Evolutionary conservation across 2,888 invertebrate species (phyloP), one percentile per base, ranked within the genome.

Genomic region (Calameuta idolon): DNA sequence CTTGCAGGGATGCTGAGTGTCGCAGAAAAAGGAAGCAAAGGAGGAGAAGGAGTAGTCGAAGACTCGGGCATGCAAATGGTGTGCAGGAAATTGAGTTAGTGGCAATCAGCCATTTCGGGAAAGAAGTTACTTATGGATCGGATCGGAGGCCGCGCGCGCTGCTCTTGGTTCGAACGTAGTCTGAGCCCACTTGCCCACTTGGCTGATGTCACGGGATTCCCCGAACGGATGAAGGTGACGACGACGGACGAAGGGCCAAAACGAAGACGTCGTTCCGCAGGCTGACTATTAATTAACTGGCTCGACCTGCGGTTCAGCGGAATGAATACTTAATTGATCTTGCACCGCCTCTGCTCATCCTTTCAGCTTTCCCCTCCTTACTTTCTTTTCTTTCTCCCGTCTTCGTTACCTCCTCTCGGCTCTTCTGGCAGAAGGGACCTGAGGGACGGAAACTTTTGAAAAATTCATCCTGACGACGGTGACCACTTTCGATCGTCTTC

Each of bases 171-270:
- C 35, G 4, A 12, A 12, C 1, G 12, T 35, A 12, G 12, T 12
- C 3, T 12, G 12, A 35, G 35, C 35, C 11, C 35, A 11, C 31
- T 11, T 11, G 35, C 15, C 40, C 11, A 35, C 1, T 35, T 35
- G 11, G 11, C 35, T 5, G 15, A 15, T 15, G 15, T 5, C 40
- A 15, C 4, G 40, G 40, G 9, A 80, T 78, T 78, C 80, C 77
- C 73, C 71, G 71, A 34, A 68, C 68, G 76, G 74, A 23, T 23
- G 71, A 78, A 73, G 31, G 71, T 69, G 34, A 35, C 71, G 69
- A 69, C 30, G 69, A 34, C 11, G 35, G 40, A 5, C 5, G 40
- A 33, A 71, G 71, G 71, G 12, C 71, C 2, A 23, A 12, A 31
- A 71, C 71, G 71, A 71, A 71, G 71, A 71, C 33, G 33, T 71